Percentiles rank a stretch among this genome's conserved stretches.
Evolutionary conservation across 2,113 vertebrate genomes (phyloP).

Genomic region (Tenebrosternarchus preto): DNA sequence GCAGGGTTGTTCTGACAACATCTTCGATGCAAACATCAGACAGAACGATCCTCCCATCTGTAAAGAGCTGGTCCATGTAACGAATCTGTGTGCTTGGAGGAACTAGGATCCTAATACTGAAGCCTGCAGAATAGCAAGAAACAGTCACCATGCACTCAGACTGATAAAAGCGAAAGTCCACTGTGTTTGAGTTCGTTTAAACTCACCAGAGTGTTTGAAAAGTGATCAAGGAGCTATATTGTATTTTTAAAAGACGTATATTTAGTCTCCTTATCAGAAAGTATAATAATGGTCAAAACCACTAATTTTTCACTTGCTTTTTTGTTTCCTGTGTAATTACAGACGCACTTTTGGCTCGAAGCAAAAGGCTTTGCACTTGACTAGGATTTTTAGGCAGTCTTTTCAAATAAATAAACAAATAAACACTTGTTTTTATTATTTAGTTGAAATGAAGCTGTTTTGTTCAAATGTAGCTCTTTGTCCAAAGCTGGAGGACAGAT

Average conservation of each 20-base stretch:
- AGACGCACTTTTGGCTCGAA: slow-evolving; percentile 58
- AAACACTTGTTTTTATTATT: slow-evolving; percentile 14
- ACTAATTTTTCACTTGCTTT: background rate
- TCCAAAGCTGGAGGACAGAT: slow-evolving; percentile 45
- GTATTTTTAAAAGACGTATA: slow-evolving; percentile 48
- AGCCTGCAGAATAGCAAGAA: slow-evolving; percentile 25
- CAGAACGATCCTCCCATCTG: slow-evolving; percentile 41
- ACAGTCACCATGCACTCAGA: background rate
- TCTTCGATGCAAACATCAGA: slow-evolving; percentile 32
- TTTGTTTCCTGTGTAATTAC: background rate
- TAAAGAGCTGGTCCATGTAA: slow-evolving; percentile 34
- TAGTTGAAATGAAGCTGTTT: slow-evolving; percentile 56
- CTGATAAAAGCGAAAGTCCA: slow-evolving; percentile 4
- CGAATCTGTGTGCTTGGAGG: slow-evolving; percentile 42
- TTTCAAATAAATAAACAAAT: slow-evolving; percentile 8
- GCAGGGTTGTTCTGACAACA: slow-evolving; percentile 22
- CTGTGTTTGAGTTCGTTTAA: slow-evolving; percentile 24
- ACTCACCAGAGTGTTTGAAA: background rate
- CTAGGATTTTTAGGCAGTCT: slow-evolving; percentile 59
- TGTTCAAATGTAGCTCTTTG: slow-evolving; percentile 55
- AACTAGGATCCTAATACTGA: slow-evolving; percentile 38
- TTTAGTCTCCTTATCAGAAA: too few species aligned
- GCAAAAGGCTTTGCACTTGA: slow-evolving; percentile 61
- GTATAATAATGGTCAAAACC: too few species aligned
- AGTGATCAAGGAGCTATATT: too few species aligned